phyloP scores from a whole-genome alignment of 2,113 vertebrate genomes.

The Melanostigma gelatinosum region DNA sequence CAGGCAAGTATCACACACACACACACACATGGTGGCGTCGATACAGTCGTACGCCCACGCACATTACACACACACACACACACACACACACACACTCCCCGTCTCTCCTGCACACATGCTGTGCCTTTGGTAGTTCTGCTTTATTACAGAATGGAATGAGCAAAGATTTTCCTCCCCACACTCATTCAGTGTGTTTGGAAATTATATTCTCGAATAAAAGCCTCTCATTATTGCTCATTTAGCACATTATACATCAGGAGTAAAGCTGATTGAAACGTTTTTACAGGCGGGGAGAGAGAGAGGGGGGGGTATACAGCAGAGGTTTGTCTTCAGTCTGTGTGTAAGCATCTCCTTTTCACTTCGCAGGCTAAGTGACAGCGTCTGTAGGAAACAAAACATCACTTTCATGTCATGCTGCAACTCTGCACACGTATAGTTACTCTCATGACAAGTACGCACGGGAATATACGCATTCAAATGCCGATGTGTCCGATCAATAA shows the following conservation, averaged over 20 bases:
- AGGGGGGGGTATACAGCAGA: neutral
- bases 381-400: neutral
- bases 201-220: constrained; percentile 57
- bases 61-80: neutral
- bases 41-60: neutral
- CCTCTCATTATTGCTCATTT: constrained; percentile 64
- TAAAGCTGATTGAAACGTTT: constrained; percentile 71
- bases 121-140: constrained; percentile 10
- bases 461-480: neutral
- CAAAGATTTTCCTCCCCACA: constrained; percentile 36
- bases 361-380: no score
- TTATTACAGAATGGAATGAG: constrained; percentile 54
- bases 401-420: neutral
- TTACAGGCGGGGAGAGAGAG: constrained; percentile 25
- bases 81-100: constrained; percentile 16
- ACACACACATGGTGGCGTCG: neutral
- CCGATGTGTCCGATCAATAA: constrained; percentile 9
- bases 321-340: neutral
- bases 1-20: constrained; percentile 82
- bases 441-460: neutral
- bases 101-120: neutral
- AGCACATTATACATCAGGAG: constrained; percentile 53
- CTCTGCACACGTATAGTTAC: neutral
- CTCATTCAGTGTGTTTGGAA: constrained; percentile 49
- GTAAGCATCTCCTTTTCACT: no score